Conservation (phyloP, 2,888 invertebrate genomes). For the Lochmaea capreae region DNA sequence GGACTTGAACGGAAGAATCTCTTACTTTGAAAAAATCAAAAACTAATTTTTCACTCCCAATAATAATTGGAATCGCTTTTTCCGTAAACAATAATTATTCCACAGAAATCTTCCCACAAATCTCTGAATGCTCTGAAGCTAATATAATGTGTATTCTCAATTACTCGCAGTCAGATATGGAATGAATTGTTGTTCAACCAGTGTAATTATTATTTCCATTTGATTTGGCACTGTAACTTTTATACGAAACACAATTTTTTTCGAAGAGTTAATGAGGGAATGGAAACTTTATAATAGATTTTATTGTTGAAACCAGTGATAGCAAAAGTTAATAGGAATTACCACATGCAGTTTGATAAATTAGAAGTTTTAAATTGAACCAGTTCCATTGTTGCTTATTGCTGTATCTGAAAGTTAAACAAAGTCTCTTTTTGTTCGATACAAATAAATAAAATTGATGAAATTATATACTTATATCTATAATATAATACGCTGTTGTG, state of each 20-base stretch:
- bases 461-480: too few species aligned
- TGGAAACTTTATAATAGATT: constrained; percentile 25
- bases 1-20: too few species aligned
- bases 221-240: constrained; percentile 28
- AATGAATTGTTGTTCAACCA: constrained; percentile 36
- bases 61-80: background rate
- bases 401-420: too few species aligned
- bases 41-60: background rate
- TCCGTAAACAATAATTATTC: background rate
- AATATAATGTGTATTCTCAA: constrained; percentile 18
- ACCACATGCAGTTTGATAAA: constrained; percentile 23
- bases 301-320: constrained; percentile 25
- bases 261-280: background rate
- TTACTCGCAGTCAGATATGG: constrained; percentile 32
- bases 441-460: too few species aligned
- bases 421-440: too few species aligned
- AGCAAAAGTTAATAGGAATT: constrained; percentile 6
- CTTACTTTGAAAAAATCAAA: background rate
- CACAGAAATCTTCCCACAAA: constrained; percentile 17
- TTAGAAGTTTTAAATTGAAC: background rate
- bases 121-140: constrained; percentile 15
- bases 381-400: background rate
- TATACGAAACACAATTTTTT: constrained; percentile 32
- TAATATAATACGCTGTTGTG: too few species aligned
- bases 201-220: constrained; percentile 36